Conservation (phyloP, 2,888 invertebrate species). For the Drosophila atripex region DNA sequence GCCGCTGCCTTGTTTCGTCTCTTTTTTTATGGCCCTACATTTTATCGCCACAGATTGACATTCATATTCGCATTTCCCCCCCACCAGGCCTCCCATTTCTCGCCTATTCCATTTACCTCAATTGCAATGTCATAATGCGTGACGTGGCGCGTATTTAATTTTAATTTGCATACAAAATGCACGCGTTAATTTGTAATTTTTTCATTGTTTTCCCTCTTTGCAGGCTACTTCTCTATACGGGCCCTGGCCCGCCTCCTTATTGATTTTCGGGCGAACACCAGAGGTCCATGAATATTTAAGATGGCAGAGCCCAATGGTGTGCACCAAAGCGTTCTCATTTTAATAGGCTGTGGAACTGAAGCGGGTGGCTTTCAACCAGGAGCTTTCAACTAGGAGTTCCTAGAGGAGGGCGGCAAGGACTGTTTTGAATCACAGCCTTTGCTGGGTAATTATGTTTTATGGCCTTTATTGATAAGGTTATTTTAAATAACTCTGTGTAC, state of each 20-base stretch:
- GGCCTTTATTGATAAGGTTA: too few relatives aligned
- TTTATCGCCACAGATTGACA: conserved; percentile 22
- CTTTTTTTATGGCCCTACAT: conserved; percentile 57
- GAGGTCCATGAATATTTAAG: conserved; percentile 61
- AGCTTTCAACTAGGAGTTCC: not conserved
- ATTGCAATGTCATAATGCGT: conserved; percentile 41
- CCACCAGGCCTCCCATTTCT: not conserved
- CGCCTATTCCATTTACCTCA: conserved; percentile 19
- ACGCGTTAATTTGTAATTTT: conserved; percentile 58
- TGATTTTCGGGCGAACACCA: conserved; percentile 24
- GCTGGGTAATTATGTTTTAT: too few relatives aligned
- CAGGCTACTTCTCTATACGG: conserved; percentile 4
- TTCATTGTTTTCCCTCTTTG: conserved; percentile 38
- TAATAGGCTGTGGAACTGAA: conserved; percentile 20
- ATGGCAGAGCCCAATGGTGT: conserved; percentile 49
- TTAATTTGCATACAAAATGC: conserved; percentile 66
- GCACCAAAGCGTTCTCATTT: conserved; percentile 45
- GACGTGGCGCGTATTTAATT: conserved; percentile 53
- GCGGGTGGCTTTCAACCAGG: too few relatives aligned
- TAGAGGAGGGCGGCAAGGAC: not conserved
- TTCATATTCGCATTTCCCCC: not conserved
- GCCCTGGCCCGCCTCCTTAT: conserved; percentile 3
- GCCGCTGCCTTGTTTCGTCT: conserved; percentile 46
- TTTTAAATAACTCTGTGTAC: too few relatives aligned
- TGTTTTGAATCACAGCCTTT: not conserved